These are phyloP conservation scores for Malaclemys terrapin DNA, from an alignment of 2,113 vertebrate genomes.

Conservation along the genomic window DNA sequence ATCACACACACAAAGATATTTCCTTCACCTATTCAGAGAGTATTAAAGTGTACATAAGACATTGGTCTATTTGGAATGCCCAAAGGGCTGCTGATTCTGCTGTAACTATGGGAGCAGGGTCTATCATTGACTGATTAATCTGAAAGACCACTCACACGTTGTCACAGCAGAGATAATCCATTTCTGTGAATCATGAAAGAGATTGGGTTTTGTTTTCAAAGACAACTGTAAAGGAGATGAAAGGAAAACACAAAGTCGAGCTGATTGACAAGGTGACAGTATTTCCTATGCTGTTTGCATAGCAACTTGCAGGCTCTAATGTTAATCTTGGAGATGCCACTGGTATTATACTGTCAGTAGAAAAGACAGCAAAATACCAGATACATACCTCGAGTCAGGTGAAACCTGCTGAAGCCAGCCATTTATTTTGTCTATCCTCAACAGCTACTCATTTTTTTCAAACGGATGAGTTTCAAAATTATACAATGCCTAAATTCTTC, in stretches of 20 bases:
- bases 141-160: neutral
- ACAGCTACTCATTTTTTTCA: neutral
- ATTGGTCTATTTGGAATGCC: neutral
- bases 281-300: slow-evolving; percentile 28
- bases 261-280: slow-evolving; percentile 41
- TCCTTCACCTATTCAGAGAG: neutral
- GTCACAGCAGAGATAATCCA: slow-evolving; percentile 25
- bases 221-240: slow-evolving; percentile 39
- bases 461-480: neutral
- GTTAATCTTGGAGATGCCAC: neutral
- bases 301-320: neutral
- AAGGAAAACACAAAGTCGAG: slow-evolving; percentile 18
- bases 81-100: neutral
- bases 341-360: neutral
- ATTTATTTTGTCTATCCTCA: neutral
- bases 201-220: slow-evolving; percentile 54
- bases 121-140: slow-evolving; percentile 17
- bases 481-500: neutral
- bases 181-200: slow-evolving; percentile 16
- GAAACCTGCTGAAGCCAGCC: neutral
- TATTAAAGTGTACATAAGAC: neutral
- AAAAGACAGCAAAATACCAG: neutral
- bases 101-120: neutral
- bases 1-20: neutral
- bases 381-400: neutral